Percentiles rank a stretch among this genome's conserved stretches.
phyloP scores from a whole-genome alignment of 2,113 vertebrate genomes.

The Cettia cetti region DNA sequence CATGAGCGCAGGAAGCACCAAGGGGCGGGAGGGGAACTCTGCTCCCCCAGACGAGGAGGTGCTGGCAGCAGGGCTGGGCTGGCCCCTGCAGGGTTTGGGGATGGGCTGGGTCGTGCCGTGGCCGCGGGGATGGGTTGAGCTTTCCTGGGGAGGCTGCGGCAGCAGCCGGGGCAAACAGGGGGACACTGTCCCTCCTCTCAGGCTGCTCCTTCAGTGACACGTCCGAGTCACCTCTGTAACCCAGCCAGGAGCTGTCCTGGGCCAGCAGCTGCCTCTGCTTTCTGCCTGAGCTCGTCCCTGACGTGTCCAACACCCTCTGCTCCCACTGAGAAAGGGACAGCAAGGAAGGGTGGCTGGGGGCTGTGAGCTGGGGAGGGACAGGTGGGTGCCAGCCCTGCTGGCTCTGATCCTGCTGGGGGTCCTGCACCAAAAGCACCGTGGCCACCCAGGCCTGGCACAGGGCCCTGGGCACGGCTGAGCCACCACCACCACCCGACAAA shows the following conservation, averaged over 20 bases:
- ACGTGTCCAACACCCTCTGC: background rate
- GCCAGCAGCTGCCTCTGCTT: background rate
- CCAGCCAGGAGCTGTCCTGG: background rate
- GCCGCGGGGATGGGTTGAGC: background rate
- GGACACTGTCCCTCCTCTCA: background rate
- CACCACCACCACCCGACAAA: background rate
- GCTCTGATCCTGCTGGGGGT: background rate
- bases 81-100: background rate
- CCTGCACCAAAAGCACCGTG: background rate
- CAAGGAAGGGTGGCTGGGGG: background rate
- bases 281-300: fast-evolving
- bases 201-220: fast-evolving
- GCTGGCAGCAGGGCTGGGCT: background rate
- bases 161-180: background rate
- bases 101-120: fast-evolving
- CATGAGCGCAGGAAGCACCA: background rate
- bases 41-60: background rate
- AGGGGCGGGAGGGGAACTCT: background rate
- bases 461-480: background rate
- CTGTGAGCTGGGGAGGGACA: background rate
- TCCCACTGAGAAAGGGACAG: background rate
- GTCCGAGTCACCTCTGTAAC: fast-evolving
- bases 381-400: background rate
- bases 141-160: background rate
- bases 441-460: background rate